phyloP scores from a whole-genome alignment of 2,113 vertebrate species.

The Asarcornis scutulata region DNA sequence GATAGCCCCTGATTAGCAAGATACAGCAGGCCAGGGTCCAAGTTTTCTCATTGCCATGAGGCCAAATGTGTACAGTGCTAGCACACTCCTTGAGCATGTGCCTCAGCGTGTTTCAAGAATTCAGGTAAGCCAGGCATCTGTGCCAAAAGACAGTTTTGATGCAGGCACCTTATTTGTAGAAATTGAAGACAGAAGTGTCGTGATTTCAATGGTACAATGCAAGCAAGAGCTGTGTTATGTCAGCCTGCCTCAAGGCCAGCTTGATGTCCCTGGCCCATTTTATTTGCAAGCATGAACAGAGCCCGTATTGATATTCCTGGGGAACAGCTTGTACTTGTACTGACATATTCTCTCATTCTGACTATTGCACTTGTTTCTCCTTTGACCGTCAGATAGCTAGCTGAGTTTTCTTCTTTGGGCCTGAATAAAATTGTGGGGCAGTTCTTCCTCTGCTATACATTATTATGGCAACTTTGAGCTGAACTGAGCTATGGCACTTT shows the following conservation, averaged over 20 bases:
- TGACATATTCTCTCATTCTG: neutral
- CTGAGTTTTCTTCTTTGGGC: neutral
- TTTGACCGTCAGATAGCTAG: neutral
- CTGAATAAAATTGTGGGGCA: neutral
- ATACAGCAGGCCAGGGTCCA: neutral
- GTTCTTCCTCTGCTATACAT: neutral
- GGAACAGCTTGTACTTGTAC: neutral
- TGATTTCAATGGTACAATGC: neutral
- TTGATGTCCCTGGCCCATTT: neutral
- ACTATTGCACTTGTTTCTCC: neutral
- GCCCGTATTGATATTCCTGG: neutral
- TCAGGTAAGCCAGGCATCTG: neutral
- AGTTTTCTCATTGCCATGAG: accelerated
- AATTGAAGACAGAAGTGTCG: neutral
- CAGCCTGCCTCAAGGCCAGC: neutral
- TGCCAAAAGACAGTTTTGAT: neutral
- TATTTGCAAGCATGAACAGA: neutral
- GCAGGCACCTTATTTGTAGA: neutral
- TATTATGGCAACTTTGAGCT: neutral
- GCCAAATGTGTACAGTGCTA: neutral
- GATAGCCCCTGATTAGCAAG: neutral
- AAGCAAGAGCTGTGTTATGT: neutral
- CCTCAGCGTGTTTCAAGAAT: accelerated
- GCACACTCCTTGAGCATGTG: accelerated
- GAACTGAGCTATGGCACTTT: neutral